phyloP scores from a whole-genome alignment of 2,888 invertebrate species.

The Pterostichus madidus region DNA sequence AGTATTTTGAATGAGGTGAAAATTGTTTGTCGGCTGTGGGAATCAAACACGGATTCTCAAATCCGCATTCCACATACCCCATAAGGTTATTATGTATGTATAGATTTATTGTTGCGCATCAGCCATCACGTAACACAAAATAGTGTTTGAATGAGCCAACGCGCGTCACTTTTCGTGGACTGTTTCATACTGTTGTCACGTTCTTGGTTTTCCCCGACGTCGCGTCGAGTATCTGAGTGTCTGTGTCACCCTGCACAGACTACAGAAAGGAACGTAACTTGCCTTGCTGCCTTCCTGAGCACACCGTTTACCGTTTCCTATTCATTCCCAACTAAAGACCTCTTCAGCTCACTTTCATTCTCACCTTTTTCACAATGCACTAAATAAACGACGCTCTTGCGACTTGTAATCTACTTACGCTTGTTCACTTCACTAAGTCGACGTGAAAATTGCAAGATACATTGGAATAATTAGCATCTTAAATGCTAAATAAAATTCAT shows the following conservation, averaged over 20 bases:
- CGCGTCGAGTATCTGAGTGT: not conserved
- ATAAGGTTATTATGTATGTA: too few relatives aligned
- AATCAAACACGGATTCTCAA: too few relatives aligned
- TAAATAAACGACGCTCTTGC: conserved; percentile 42
- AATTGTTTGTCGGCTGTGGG: too few relatives aligned
- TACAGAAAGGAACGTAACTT: not conserved
- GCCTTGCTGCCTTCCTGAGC: conserved; percentile 21
- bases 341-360: conserved; percentile 45
- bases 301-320: conserved; percentile 41
- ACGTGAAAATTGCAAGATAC: conserved; percentile 44
- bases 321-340: conserved; percentile 45
- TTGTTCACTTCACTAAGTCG: conserved; percentile 51
- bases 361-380: conserved; percentile 52
- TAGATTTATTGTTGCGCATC: too few relatives aligned
- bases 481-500: conserved; percentile 50
- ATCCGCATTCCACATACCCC: too few relatives aligned
- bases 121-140: too few relatives aligned
- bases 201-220: conserved; percentile 7
- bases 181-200: conserved; percentile 38
- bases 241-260: conserved; percentile 21
- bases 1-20: too few relatives aligned
- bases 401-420: conserved; percentile 46
- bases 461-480: conserved; percentile 40
- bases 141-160: not conserved
- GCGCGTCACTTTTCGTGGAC: not conserved